Evolutionary conservation across 1,140 invertebrate species (phyloP), one percentile per base, ranked within the genome.

Genomic region (Eueides isabella): DNA sequence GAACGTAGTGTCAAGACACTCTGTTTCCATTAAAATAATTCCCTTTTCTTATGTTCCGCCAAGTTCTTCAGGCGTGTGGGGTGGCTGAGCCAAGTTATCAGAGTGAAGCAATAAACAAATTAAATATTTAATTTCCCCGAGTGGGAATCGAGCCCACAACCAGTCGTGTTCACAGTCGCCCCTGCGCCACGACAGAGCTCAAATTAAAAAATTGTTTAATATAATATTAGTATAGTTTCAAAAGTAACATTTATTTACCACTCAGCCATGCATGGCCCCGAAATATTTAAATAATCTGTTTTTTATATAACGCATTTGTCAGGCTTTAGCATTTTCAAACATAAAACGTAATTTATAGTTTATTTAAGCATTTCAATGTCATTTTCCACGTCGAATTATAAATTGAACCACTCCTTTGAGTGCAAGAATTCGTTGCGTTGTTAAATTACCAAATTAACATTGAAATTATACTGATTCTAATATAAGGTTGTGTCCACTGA

Each of bases 401-500:
- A 64, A 65, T 41, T 35, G 61, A 62, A 72, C 70, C 70, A 72
- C 70, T 33, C 70, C 70, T 66, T 41, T 31, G 61, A 68, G 66
- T 30, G 48, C 70, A 66, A 55, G 70, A 72, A 72, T 72, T 72
- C 44, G 70, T 66, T 72, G 28, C 33, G 55, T 28, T 61, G 70
- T 65, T 66, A 66, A 65, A 72, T 72, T 72, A 63, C 63, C 28
- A 72, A 72, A 65, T 55, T 72, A 72, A 72, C 70, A 72, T 66
- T 72, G 70, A 28, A 33, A 69, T 69, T 69, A 63, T 30, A 69
- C 48, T 61, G 48, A 69, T 31, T 61, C 35, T 9, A 26, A 35
- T 61, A 48, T 33, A 61, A 69, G 16, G 67, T 19, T 69, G 31
- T 14, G 19, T 61, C 30, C 48, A 69, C 11, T 61, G 3, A 7